phyloP scores from a whole-genome alignment of 2,113 vertebrate genomes.

The Microcebus griseorufus region DNA sequence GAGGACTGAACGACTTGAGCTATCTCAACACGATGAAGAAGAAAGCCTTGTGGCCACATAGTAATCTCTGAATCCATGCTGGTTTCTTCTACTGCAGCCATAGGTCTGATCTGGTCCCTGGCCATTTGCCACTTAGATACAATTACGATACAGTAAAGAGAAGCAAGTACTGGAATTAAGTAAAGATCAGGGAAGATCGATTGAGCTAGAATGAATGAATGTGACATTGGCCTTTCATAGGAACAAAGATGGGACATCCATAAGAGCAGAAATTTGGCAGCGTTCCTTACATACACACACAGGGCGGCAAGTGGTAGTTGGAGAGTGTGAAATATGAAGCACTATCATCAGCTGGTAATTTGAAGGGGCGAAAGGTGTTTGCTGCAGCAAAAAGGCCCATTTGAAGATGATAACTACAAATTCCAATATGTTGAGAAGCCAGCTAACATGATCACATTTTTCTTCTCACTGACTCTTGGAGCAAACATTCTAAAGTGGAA shows the following conservation, averaged over 20 bases:
- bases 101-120: background rate
- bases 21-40: background rate
- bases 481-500: background rate
- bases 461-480: background rate
- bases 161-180: background rate
- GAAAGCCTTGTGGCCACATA: background rate
- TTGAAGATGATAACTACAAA: background rate
- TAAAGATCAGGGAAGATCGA: background rate
- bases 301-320: background rate
- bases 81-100: background rate
- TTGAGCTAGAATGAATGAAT: background rate
- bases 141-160: background rate
- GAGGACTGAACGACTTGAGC: background rate
- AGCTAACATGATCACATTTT: background rate
- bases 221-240: background rate
- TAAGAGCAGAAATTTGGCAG: background rate
- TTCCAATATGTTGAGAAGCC: background rate
- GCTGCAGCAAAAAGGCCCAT: background rate
- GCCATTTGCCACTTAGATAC: background rate
- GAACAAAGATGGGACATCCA: background rate
- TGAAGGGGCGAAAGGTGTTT: background rate
- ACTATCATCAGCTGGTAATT: background rate
- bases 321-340: background rate
- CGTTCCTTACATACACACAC: background rate
- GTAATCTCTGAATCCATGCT: background rate